Conservation (phyloP, 2,888 invertebrate genomes). For the Pristionchus exspectatus region DNA sequence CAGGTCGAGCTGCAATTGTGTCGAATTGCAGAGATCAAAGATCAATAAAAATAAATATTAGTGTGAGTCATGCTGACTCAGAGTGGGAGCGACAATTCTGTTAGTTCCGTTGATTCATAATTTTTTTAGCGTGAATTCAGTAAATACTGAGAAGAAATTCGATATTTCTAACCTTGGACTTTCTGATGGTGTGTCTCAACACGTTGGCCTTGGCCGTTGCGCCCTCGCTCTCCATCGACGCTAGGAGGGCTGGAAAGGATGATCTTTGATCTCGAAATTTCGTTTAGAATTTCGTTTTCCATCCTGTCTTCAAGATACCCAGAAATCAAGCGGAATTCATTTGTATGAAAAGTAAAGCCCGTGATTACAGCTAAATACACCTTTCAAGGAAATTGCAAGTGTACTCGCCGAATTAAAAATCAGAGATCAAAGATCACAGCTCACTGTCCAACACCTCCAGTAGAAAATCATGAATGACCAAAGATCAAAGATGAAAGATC, state of each 20-base stretch:
- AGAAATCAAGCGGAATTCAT: no score
- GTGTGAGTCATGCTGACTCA: neutral
- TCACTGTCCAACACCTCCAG: no score
- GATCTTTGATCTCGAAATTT: neutral
- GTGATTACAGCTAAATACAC: no score
- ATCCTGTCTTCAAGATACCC: no score
- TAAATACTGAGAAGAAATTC: neutral
- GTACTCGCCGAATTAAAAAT: no score
- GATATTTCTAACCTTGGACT: constrained; percentile 63
- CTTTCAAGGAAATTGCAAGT: no score
- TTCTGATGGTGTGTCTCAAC: constrained; percentile 68
- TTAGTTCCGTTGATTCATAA: neutral
- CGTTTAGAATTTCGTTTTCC: neutral
- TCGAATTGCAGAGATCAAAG: neutral
- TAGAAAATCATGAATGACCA: no score
- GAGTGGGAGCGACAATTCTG: neutral
- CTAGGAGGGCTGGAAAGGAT: constrained; percentile 14
- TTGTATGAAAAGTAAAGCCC: no score
- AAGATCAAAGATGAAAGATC: neutral
- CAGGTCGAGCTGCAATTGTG: constrained; percentile 64
- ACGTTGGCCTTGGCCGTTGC: constrained; percentile 69
- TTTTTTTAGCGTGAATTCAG: neutral
- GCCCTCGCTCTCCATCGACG: constrained; percentile 61
- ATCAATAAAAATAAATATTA: neutral
- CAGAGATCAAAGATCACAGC: no score